Evolutionary conservation across 1,140 invertebrate genomes (phyloP), one percentile per base, ranked within the genome.

Genomic region (Drosophila elegans): DNA sequence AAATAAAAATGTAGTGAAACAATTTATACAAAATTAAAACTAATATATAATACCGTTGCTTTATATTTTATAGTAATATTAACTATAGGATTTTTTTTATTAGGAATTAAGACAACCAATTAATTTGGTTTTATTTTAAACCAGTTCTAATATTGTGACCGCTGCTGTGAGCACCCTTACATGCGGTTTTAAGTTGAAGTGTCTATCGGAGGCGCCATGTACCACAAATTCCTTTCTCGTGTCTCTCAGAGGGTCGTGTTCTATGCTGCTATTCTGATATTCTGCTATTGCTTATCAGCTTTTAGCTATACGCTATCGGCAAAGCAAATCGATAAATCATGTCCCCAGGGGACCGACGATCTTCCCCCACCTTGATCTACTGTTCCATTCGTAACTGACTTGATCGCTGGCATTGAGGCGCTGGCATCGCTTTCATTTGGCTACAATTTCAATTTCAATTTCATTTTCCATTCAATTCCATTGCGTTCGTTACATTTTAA

Each of bases 251-350:
- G 73, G 27, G 49, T 55, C 53, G 53, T 36, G 61, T 53, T 75
- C 38, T 57, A 51, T 59, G 45, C 54, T n/a, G n/a, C n/a, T n/a
- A n/a, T n/a, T n/a, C n/a, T n/a, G n/a, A n/a, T n/a, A n/a, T n/a
- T n/a, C n/a, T 53, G 54, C 5, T 6, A 32, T 32, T 32, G 29
- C 38, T 77, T 88, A 86, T 88, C 82, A n/a, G n/a, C n/a, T n/a
- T n/a, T n/a, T n/a, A 82, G 45, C 76, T 61, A 63, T 48, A 5
- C 12, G 54, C 27, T 61, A 67, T 67, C 60, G 61, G n/a, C n/a
- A n/a, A n/a, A n/a, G 36, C 42, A 69, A 56, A 69, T 71, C 51
- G 67, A 68, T 21, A 69, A 67, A 69, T 66, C 64, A 68, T 68
- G 64, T 66, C 29, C 29, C 44, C 29, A 21, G 21, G 45, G 25